A percentile compares a stretch with the other conserved stretches of the same genome.
phyloP scores from a whole-genome alignment of 2,797 vertebrate species.

The Enteromius trimaculatus region DNA sequence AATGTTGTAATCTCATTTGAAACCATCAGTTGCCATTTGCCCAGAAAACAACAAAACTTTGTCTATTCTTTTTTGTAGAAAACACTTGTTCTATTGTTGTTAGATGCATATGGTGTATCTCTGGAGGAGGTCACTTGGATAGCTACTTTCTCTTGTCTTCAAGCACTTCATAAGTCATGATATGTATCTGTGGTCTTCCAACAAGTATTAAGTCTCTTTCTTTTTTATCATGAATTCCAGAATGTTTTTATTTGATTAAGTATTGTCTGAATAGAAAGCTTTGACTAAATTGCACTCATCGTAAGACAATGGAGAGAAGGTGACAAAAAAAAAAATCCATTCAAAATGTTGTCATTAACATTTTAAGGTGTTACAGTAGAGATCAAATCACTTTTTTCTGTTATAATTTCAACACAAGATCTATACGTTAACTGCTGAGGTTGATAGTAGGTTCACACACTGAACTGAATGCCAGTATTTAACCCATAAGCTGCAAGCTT shows the following conservation, averaged over 20 bases:
- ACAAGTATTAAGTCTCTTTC: slow-evolving; percentile 26
- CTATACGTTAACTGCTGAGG: slow-evolving; percentile 39
- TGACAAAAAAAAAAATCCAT: not conserved
- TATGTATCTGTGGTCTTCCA: slow-evolving; percentile 46
- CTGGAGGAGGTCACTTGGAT: slow-evolving; percentile 32
- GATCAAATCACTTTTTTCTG: not conserved
- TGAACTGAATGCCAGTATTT: slow-evolving; percentile 22
- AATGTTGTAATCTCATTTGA: slow-evolving; percentile 13
- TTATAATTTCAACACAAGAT: not conserved
- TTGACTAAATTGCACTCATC: not conserved
- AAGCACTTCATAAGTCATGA: slow-evolving; percentile 19
- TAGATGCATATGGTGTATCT: slow-evolving; percentile 13
- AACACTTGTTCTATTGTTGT: slow-evolving; percentile 40
- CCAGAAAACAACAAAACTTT: slow-evolving; percentile 40
- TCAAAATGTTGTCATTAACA: too few relatives aligned
- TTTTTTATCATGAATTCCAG: slow-evolving; percentile 13
- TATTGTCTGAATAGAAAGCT: slow-evolving; percentile 29
- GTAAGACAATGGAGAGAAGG: not conserved
- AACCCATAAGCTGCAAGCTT: slow-evolving; percentile 23
- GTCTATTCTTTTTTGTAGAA: slow-evolving; percentile 8
- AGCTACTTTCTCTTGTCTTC: slow-evolving; percentile 23
- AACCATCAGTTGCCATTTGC: slow-evolving; percentile 11
- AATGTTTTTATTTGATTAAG: slow-evolving; percentile 24
- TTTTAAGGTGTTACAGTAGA: too few relatives aligned
- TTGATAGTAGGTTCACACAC: slow-evolving; percentile 15